Evolutionary conservation across 2,888 invertebrate species (phyloP).

Genomic region (Sphaerolaimus hirsutus): DNA sequence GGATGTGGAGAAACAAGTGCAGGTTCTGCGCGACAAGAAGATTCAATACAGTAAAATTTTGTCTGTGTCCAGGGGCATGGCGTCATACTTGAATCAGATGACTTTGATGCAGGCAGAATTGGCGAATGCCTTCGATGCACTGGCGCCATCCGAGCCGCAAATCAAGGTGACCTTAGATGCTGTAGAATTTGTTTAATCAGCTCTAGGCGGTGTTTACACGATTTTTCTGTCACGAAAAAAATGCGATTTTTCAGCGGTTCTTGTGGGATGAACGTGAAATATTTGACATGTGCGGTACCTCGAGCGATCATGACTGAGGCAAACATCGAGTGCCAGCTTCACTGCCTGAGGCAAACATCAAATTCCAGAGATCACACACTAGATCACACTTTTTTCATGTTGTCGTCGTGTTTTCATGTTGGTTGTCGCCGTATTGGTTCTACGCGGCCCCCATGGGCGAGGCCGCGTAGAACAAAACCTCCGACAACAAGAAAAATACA

Average conservation of each 20-base stretch:
- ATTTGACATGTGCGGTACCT: too few species aligned
- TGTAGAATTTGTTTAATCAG: not conserved
- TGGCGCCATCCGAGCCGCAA: not conserved
- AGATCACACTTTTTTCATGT: too few species aligned
- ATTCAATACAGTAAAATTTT: conserved; percentile 44
- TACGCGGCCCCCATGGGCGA: too few species aligned
- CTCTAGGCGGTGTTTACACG: not conserved
- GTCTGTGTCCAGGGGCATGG: conserved; percentile 55
- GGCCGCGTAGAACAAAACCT: too few species aligned
- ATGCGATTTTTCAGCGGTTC: not conserved
- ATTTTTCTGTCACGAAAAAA: not conserved
- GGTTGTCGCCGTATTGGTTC: too few species aligned
- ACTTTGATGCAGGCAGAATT: conserved; percentile 42
- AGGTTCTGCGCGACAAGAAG: conserved; percentile 29
- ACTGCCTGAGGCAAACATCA: too few species aligned
- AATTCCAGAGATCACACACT: too few species aligned
- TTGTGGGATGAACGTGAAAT: not conserved
- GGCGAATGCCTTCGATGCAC: not conserved
- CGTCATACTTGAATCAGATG: conserved; percentile 63
- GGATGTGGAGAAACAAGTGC: conserved; percentile 81
- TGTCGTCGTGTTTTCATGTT: too few species aligned
- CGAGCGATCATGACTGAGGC: too few species aligned
- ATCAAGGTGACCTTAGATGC: not conserved
- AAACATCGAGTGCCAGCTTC: too few species aligned
- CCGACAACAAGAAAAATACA: too few species aligned